phyloP scores from a whole-genome alignment of 2,797 vertebrate genomes.

The Rhadinocentrus ornatus region DNA sequence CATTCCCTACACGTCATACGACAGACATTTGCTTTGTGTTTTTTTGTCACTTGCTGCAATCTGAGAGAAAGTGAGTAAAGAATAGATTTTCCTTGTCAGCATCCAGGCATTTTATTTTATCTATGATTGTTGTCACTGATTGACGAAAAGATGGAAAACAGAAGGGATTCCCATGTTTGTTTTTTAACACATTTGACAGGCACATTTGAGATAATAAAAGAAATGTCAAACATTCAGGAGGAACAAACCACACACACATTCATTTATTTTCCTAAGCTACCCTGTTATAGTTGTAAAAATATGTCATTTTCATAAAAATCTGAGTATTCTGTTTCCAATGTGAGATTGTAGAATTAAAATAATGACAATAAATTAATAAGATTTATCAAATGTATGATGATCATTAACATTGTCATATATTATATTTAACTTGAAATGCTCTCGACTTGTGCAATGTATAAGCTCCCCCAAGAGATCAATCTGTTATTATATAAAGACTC shows the following conservation, averaged over 20 bases:
- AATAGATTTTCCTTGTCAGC: conserved; percentile 5
- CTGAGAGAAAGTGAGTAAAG: background rate
- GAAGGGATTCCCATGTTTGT: background rate
- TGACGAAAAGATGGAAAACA: background rate
- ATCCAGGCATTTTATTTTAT: background rate
- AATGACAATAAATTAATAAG: background rate
- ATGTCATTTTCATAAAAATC: background rate
- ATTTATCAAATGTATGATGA: background rate
- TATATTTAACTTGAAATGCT: background rate
- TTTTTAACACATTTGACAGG: conserved; percentile 6
- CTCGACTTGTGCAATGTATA: background rate
- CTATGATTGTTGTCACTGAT: background rate
- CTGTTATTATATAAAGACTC: background rate
- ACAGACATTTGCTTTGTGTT: conserved; percentile 1
- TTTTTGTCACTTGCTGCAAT: conserved; percentile 3
- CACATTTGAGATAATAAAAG: background rate
- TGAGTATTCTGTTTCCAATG: background rate
- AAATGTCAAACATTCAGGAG: background rate
- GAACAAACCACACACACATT: background rate
- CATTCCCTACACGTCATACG: background rate
- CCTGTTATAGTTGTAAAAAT: background rate
- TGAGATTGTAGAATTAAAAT: background rate
- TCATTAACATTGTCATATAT: background rate
- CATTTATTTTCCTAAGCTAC: background rate
- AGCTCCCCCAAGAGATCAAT: conserved; percentile 35